Evolutionary conservation across 2,113 vertebrate genomes (phyloP).

Genomic region (Andinoacara biseriatus): DNA sequence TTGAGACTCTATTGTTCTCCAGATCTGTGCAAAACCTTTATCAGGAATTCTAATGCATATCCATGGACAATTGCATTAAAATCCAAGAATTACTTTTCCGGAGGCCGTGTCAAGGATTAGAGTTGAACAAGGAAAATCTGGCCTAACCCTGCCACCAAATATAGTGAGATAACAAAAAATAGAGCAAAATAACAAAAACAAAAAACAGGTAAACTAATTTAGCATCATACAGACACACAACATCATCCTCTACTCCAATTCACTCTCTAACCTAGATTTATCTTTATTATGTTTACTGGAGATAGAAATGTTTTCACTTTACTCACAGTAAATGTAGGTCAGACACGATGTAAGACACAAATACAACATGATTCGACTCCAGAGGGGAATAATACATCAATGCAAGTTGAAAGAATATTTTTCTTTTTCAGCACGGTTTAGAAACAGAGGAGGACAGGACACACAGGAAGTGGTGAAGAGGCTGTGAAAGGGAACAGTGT

Average conservation of each 20-base stretch:
- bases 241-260: not conserved
- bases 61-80: not conserved
- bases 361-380: conserved; percentile 30
- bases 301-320: conserved; percentile 29
- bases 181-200: not conserved
- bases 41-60: conserved; percentile 4
- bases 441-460: not conserved
- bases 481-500: conserved; percentile 6
- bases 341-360: conserved; percentile 17
- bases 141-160: not conserved
- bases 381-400: conserved; percentile 38
- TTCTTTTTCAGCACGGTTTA: conserved; percentile 8
- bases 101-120: not conserved
- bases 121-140: not conserved
- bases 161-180: too few species aligned
- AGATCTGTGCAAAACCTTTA: conserved; percentile 2
- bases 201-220: not conserved
- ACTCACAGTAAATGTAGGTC: conserved; percentile 27
- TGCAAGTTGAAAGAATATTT: not conserved
- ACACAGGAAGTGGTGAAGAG: conserved; percentile 31
- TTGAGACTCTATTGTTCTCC: not conserved
- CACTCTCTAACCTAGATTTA: conserved; percentile 19
- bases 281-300: conserved; percentile 3
- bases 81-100: conserved; percentile 17
- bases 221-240: not conserved